phyloP scores from a whole-genome alignment of 2,113 vertebrate species.

The Coreoperca whiteheadi region DNA sequence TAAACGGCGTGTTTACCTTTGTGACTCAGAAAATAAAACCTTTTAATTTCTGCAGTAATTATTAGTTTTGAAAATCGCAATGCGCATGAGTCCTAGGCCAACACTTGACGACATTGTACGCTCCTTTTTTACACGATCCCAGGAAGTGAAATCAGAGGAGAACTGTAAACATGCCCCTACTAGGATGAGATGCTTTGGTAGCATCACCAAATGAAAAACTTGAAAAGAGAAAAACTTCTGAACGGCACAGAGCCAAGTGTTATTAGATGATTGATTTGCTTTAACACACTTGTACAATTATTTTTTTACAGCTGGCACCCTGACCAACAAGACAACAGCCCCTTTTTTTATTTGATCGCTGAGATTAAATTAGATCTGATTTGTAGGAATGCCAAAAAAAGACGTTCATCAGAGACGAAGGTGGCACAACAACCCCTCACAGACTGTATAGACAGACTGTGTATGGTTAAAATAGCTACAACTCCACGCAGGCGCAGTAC shows the following conservation, averaged over 20 bases:
- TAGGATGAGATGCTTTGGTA: neutral
- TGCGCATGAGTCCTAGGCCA: neutral
- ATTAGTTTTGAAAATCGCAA: neutral
- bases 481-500: conserved; percentile 49
- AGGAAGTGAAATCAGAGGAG: conserved; percentile 44
- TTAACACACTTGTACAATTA: neutral
- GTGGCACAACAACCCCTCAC: neutral
- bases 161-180: conserved; percentile 54
- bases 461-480: neutral
- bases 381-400: neutral
- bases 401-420: neutral
- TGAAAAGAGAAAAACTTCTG: neutral
- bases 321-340: no score
- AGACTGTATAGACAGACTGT: no score
- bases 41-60: no score
- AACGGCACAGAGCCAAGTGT: neutral
- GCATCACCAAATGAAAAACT: neutral
- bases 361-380: neutral
- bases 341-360: neutral
- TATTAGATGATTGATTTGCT: neutral
- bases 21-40: no score
- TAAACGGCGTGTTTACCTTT: no score
- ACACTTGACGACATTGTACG: neutral
- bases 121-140: conserved; percentile 18
- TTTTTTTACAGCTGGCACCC: neutral